Conservation (phyloP, 1,140 invertebrate genomes). For the Ectropis grisescens region DNA sequence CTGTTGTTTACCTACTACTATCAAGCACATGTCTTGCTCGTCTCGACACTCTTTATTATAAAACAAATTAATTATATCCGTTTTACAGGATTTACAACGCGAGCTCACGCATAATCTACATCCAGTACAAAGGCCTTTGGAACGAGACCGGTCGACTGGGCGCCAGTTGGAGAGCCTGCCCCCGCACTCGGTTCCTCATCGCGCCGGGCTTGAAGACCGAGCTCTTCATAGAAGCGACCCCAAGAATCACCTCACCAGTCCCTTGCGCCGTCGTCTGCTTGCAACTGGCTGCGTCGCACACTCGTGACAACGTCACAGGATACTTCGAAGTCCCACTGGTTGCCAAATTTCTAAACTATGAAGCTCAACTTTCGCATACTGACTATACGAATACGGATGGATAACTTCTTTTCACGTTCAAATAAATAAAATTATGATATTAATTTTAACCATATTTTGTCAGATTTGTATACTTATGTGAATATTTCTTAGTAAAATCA, state of each 20-base stretch:
- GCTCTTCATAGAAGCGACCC: constrained; percentile 23
- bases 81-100: constrained; percentile 33
- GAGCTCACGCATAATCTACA: constrained; percentile 23
- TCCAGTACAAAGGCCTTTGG: constrained; percentile 36
- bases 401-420: too few species aligned
- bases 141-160: constrained; percentile 25
- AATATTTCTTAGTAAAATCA: too few species aligned
- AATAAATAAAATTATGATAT: too few species aligned
- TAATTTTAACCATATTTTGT: too few species aligned
- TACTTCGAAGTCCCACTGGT: constrained; percentile 33
- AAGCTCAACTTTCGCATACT: too few species aligned
- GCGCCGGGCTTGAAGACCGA: constrained; percentile 26
- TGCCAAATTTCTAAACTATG: constrained; percentile 33
- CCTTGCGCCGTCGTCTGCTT: constrained; percentile 16
- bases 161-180: constrained; percentile 32
- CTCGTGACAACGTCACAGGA: constrained; percentile 31
- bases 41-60: too few species aligned
- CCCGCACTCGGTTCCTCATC: constrained; percentile 28
- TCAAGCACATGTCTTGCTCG: too few species aligned
- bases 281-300: constrained; percentile 35
- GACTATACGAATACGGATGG: too few species aligned
- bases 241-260: constrained; percentile 16
- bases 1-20: too few species aligned
- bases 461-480: too few species aligned
- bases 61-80: too few species aligned